Evolutionary conservation across 2,888 invertebrate genomes (phyloP).

Genomic region (Bombyx huttoni): DNA sequence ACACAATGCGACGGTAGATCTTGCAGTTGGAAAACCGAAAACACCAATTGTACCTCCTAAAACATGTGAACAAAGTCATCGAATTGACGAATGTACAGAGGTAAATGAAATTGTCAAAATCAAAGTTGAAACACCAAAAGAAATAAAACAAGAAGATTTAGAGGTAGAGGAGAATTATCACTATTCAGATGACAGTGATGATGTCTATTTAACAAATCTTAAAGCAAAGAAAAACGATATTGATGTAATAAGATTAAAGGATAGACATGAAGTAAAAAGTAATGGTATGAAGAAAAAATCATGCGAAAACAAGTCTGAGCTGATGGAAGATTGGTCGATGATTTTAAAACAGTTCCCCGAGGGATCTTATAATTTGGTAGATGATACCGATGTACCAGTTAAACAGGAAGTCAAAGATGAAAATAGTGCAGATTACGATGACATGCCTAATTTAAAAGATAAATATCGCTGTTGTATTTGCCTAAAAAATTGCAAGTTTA

Average conservation of each 20-base stretch:
- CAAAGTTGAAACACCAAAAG: slow-evolving; percentile 20
- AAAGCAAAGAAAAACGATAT: background rate
- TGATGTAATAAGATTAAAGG: slow-evolving; percentile 21
- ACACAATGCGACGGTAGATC: too few species aligned
- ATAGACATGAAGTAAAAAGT: slow-evolving; percentile 22
- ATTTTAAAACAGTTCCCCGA: slow-evolving; percentile 21
- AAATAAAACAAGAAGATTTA: slow-evolving; percentile 33
- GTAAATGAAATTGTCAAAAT: slow-evolving; percentile 8
- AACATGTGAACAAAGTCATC: slow-evolving; percentile 32
- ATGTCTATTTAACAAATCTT: slow-evolving; percentile 31
- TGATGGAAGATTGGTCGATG: slow-evolving; percentile 23
- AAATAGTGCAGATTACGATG: background rate
- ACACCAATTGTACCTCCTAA: slow-evolving; percentile 12
- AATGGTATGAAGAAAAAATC: slow-evolving; percentile 22
- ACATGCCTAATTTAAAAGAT: slow-evolving; percentile 20
- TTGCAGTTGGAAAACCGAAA: slow-evolving; percentile 31
- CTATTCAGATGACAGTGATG: slow-evolving; percentile 43
- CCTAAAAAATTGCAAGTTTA: slow-evolving; percentile 30
- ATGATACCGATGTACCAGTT: slow-evolving; percentile 9
- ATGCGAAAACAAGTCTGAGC: slow-evolving; percentile 8
- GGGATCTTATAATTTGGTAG: slow-evolving; percentile 15
- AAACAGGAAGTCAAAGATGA: slow-evolving; percentile 16
- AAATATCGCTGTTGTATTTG: slow-evolving; percentile 52
- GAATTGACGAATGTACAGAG: slow-evolving; percentile 24
- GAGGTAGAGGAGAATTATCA: slow-evolving; percentile 18